Percentiles rank a stretch among this genome's conserved stretches.
phyloP scores from a whole-genome alignment of 2,888 invertebrate species.

The Steinernema carpocapsae region DNA sequence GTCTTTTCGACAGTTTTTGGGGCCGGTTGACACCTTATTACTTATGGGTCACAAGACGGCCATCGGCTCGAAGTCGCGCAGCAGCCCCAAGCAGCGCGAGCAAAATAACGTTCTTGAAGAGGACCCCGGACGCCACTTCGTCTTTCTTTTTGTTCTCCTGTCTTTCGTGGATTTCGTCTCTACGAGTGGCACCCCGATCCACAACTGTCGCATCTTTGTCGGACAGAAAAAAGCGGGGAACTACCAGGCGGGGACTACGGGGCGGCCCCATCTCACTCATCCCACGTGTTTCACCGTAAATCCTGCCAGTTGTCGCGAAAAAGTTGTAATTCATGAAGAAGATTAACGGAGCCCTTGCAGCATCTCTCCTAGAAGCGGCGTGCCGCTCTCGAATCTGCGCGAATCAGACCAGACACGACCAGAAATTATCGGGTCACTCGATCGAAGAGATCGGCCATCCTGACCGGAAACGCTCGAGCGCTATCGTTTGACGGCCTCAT shows the following conservation, averaged over 20 bases:
- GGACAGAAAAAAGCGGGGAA: conserved; percentile 3
- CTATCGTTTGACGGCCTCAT: too few relatives aligned
- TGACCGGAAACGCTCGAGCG: too few relatives aligned
- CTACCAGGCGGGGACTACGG: conserved; percentile 13
- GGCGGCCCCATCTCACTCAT: neutral
- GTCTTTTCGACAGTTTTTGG: neutral
- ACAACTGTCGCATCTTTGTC: conserved; percentile 24
- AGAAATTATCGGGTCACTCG: too few relatives aligned
- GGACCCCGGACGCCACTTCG: neutral
- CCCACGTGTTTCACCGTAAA: conserved; percentile 10
- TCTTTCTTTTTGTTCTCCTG: neutral
- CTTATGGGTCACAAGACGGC: conserved; percentile 8
- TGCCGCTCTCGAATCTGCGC: too few relatives aligned
- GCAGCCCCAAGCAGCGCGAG: neutral
- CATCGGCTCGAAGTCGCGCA: neutral
- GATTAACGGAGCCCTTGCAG: neutral
- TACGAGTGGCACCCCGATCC: neutral
- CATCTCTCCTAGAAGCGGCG: neutral
- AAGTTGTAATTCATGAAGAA: neutral
- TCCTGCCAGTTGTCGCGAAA: neutral
- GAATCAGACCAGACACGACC: too few relatives aligned
- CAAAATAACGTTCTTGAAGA: neutral
- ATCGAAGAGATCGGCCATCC: too few relatives aligned
- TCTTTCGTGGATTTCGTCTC: neutral
- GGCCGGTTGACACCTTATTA: neutral